These are phyloP conservation scores for Macquaria australasica DNA, from an alignment of 2,113 vertebrate species.

Conservation along the genomic window DNA sequence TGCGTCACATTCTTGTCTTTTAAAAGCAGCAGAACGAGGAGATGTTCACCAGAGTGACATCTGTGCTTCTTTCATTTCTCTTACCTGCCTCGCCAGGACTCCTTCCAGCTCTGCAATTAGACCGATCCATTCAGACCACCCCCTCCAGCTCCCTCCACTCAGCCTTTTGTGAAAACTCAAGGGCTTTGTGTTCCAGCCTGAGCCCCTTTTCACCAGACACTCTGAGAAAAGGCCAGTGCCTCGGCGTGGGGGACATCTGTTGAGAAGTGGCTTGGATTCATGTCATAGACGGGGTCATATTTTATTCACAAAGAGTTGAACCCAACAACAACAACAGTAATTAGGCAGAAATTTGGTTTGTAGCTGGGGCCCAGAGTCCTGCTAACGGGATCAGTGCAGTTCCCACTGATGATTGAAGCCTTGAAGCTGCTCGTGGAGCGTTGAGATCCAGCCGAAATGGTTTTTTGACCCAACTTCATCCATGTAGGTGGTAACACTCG, in stretches of 20 bases:
- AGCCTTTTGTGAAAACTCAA: conserved; percentile 63
- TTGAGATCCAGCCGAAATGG: not conserved
- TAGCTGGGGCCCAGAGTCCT: conserved; percentile 33
- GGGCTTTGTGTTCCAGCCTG: conserved; percentile 71
- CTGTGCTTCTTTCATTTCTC: conserved; percentile 68
- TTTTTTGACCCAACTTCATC: not conserved
- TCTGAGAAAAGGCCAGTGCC: conserved; percentile 59
- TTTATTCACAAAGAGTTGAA: conserved; percentile 65
- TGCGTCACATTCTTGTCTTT: not conserved
- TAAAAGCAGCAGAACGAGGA: conserved; percentile 35
- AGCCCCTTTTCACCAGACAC: conserved; percentile 63
- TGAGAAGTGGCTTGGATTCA: conserved; percentile 71
- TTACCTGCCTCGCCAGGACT: conserved; percentile 70
- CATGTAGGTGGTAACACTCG: not conserved
- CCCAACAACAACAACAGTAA: conserved; percentile 69
- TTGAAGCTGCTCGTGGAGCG: conserved; percentile 12
- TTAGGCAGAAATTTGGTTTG: conserved; percentile 55
- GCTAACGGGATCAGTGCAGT: conserved; percentile 12
- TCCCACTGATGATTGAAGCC: conserved; percentile 8
- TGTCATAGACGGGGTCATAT: conserved; percentile 64
- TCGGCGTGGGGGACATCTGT: conserved; percentile 75
- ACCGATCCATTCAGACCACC: conserved; percentile 65
- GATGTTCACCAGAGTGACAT: conserved; percentile 65
- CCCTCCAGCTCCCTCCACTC: conserved; percentile 54
- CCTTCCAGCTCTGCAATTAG: conserved; percentile 73